Percentiles rank a stretch among this genome's conserved stretches.
These are phyloP conservation scores for Tromatobia lineatoria DNA, from an alignment of 2,888 invertebrate species.

Conservation along the genomic window DNA sequence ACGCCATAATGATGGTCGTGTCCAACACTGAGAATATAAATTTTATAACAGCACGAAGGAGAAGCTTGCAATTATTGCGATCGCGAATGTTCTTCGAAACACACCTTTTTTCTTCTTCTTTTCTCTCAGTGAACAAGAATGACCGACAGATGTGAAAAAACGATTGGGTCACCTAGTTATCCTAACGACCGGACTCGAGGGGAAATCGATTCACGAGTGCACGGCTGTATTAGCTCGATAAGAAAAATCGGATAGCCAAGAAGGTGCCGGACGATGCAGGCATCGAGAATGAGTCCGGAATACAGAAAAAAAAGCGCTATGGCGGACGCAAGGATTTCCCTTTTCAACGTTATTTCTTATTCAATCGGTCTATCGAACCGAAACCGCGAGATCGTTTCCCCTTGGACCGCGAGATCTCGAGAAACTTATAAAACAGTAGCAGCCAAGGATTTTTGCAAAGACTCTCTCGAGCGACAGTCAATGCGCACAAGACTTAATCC, in stretches of 20 bases:
- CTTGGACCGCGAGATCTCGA: constrained; percentile 59
- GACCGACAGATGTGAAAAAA: constrained; percentile 9
- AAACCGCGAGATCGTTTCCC: constrained; percentile 64
- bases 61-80: constrained; percentile 8
- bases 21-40: constrained; percentile 50
- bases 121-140: not conserved
- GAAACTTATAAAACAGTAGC: constrained; percentile 52
- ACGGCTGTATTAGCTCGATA: not conserved
- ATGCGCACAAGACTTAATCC: not conserved
- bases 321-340: constrained; percentile 62
- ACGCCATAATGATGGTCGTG: constrained; percentile 51
- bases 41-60: constrained; percentile 14
- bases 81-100: constrained; percentile 7
- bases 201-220: constrained; percentile 37
- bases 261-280: constrained; percentile 24
- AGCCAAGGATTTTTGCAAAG: constrained; percentile 63
- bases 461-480: constrained; percentile 18
- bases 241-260: constrained; percentile 34
- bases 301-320: constrained; percentile 60
- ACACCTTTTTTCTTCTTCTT: not conserved
- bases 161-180: constrained; percentile 42
- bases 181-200: constrained; percentile 17
- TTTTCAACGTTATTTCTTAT: constrained; percentile 57
- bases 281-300: constrained; percentile 43
- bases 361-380: constrained; percentile 65